phyloP scores from a whole-genome alignment of 2,888 invertebrate genomes.

The Tetranychus truncatus region DNA sequence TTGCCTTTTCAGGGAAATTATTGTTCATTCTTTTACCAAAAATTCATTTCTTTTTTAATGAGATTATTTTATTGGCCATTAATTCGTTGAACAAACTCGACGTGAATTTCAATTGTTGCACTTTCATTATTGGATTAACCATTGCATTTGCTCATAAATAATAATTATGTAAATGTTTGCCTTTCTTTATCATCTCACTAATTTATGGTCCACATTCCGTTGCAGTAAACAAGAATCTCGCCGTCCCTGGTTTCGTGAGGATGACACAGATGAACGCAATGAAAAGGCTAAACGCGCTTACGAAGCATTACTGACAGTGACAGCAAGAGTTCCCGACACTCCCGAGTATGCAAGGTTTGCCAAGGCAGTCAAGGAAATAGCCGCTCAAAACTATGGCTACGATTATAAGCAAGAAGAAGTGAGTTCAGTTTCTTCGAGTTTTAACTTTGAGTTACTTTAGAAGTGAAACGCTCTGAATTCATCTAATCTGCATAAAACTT shows the following conservation, averaged over 20 bases:
- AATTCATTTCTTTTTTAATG: too few relatives aligned
- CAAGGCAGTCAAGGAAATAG: conserved; percentile 41
- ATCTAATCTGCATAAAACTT: too few relatives aligned
- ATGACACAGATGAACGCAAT: conserved; percentile 61
- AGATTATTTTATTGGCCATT: too few relatives aligned
- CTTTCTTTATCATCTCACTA: background rate
- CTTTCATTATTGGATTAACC: too few relatives aligned
- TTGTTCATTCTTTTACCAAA: too few relatives aligned
- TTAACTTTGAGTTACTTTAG: too few relatives aligned
- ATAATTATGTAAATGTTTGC: background rate
- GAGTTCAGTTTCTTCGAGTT: background rate
- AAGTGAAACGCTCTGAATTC: too few relatives aligned
- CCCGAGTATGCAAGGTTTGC: conserved; percentile 58
- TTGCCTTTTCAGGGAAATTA: too few relatives aligned
- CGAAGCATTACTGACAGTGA: conserved; percentile 67
- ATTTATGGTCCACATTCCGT: conserved; percentile 7
- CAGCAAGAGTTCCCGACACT: conserved; percentile 46
- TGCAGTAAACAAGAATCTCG: conserved; percentile 33
- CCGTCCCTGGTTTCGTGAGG: conserved; percentile 66
- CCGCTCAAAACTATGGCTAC: conserved; percentile 32
- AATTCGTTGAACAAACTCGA: too few relatives aligned
- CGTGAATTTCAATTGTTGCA: too few relatives aligned
- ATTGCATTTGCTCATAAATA: background rate
- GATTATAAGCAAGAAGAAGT: conserved; percentile 31
- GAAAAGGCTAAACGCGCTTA: conserved; percentile 64